Evolutionary conservation across 1,140 invertebrate genomes (phyloP), one percentile per base, ranked within the genome.

Genomic region (Scaptomyza graminum): DNA sequence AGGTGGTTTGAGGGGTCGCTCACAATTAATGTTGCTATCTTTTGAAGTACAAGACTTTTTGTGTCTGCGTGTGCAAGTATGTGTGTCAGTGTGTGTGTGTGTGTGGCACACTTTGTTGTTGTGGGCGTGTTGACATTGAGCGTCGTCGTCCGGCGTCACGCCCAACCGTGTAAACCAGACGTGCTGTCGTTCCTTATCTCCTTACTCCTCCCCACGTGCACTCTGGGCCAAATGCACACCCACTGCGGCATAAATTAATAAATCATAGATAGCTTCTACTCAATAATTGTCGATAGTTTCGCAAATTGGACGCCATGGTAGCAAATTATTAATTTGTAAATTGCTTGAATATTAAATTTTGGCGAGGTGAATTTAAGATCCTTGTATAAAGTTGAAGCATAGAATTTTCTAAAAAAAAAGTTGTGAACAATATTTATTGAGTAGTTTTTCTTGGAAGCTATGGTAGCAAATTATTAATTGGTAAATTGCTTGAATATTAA

Each of bases 41-140:
- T 44, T 57, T 44, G 55, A 44, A 31, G 55, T 46, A 1, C 55
- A 25, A 13, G 9, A 5, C 60, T 77, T 41, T 41, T 60, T 56
- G 8, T 41, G 18, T 28, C 9, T 28, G 11, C 39, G 50, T 50
- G 18, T 22, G 18, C 4, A 18, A 18, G 22, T 41, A 18, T 28
- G 43, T 49, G 43, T 43, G 34, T 63, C n/a, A n/a, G n/a, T n/a
- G n/a, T n/a, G n/a, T 41, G 28, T 28, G 43, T 49, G 43, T 43
- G 34, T 63, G 79, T 76, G 79, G 37, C 66, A 72, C 76, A 84
- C 71, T 68, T 34, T 34, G 8, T 75, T 78, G 62, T 56, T 44
- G 62, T 70, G 79, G 79, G 79, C 79, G 79, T 41, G 37, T 51
- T 79, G 79, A 76, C 79, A 83, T 83, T 83, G 79, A 76, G 76